Evolutionary conservation across 2,888 invertebrate species (phyloP).

Genomic region (Panzeria rudis): DNA sequence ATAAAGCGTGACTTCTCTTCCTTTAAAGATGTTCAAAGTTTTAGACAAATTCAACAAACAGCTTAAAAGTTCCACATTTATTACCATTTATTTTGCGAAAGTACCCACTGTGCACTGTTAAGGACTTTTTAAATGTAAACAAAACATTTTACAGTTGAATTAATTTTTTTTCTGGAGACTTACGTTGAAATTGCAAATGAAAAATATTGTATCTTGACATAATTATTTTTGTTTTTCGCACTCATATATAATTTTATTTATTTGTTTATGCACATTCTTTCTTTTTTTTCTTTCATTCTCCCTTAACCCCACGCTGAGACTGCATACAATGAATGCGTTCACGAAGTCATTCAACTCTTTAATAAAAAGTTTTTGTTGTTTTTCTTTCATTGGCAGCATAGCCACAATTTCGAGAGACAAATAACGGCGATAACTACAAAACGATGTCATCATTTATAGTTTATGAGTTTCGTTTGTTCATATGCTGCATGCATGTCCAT

Average conservation of each 20-base stretch:
- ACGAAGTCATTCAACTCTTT: slow-evolving; percentile 60
- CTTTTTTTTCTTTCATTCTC: not conserved
- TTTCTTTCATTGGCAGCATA: not conserved
- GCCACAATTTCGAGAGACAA: slow-evolving; percentile 14
- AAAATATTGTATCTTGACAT: not conserved
- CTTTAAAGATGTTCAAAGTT: too few relatives aligned
- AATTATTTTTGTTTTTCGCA: slow-evolving; percentile 6
- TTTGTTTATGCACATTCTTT: slow-evolving; percentile 14
- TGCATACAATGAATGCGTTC: not conserved
- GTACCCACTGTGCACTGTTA: too few relatives aligned
- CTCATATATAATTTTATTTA: slow-evolving; percentile 19
- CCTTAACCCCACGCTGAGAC: not conserved
- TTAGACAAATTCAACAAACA: too few relatives aligned
- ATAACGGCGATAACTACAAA: slow-evolving; percentile 36
- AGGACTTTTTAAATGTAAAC: slow-evolving; percentile 4
- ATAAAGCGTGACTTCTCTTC: too few relatives aligned
- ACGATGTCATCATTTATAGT: not conserved
- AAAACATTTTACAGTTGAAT: slow-evolving; percentile 5
- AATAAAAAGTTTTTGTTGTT: not conserved
- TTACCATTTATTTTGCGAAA: too few relatives aligned
- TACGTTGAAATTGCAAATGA: not conserved
- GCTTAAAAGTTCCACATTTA: too few relatives aligned
- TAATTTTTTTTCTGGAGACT: not conserved
- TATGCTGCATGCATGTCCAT: too few relatives aligned
- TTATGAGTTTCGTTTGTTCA: not conserved